Conservation (phyloP, 2,113 vertebrate genomes). For the Elephas maximus region DNA sequence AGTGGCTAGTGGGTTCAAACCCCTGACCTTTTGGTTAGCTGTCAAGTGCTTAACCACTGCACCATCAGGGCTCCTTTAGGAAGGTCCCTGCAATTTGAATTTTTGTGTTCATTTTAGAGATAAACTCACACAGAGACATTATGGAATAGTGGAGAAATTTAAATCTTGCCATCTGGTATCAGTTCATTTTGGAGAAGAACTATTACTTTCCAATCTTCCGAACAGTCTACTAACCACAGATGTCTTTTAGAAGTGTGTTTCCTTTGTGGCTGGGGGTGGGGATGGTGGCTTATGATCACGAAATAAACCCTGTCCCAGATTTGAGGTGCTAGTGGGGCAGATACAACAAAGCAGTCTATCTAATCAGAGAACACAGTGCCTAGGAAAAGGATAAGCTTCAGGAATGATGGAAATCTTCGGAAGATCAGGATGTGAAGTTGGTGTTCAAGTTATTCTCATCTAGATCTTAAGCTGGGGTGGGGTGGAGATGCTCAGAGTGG, state of each 20-base stretch:
- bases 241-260: neutral
- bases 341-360: neutral
- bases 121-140: neutral
- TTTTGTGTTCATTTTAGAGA: conserved; percentile 49
- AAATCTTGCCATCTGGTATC: neutral
- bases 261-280: neutral
- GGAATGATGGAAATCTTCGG: neutral
- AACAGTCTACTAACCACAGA: neutral
- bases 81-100: neutral
- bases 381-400: neutral
- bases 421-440: neutral
- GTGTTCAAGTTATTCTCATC: neutral
- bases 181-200: neutral
- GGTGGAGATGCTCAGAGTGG: neutral
- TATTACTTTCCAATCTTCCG: neutral
- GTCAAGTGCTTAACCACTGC: neutral
- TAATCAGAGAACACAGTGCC: neutral
- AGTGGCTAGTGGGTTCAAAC: neutral
- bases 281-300: neutral
- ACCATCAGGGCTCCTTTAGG: neutral
- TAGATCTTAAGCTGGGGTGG: neutral
- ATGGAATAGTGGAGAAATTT: neutral
- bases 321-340: neutral
- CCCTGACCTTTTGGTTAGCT: neutral
- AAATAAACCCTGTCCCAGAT: neutral